A percentile compares a stretch with the other conserved stretches of the same genome.
These are phyloP conservation scores for Oscheius sp. DNA, from an alignment of 2,888 invertebrate genomes.

Conservation along the genomic window DNA sequence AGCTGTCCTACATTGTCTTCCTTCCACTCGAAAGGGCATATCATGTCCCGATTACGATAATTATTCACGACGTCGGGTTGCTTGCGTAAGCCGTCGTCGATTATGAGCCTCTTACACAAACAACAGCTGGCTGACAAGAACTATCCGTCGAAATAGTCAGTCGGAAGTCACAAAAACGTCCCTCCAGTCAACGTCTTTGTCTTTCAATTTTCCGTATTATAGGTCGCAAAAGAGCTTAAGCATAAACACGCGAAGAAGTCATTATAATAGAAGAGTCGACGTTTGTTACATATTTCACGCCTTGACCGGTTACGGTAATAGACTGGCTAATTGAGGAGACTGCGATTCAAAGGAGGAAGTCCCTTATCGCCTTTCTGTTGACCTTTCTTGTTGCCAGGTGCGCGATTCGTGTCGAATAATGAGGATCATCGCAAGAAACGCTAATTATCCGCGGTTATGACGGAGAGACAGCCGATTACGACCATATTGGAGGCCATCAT, in stretches of 20 bases:
- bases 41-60: conserved; percentile 30
- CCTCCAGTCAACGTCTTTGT: neutral
- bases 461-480: conserved; percentile 25
- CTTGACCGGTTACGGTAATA: conserved; percentile 4
- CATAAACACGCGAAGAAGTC: conserved; percentile 21
- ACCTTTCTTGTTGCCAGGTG: conserved; percentile 6
- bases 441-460: conserved; percentile 28
- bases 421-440: conserved; percentile 24
- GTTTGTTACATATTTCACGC: conserved; percentile 13
- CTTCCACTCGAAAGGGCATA: conserved; percentile 19
- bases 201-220: conserved; percentile 27
- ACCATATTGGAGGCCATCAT: conserved; percentile 8
- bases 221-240: conserved; percentile 15
- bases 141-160: neutral
- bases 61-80: conserved; percentile 25
- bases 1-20: conserved; percentile 22
- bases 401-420: neutral
- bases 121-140: conserved; percentile 21
- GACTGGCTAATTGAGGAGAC: neutral
- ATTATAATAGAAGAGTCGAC: neutral
- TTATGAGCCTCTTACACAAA: conserved; percentile 26
- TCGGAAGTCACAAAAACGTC: neutral
- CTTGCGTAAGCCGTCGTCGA: conserved; percentile 23
- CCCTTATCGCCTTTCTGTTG: neutral
- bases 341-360: neutral